phyloP scores from a whole-genome alignment of 2,797 vertebrate species.

The Xiphorhynchus erythropygius region DNA sequence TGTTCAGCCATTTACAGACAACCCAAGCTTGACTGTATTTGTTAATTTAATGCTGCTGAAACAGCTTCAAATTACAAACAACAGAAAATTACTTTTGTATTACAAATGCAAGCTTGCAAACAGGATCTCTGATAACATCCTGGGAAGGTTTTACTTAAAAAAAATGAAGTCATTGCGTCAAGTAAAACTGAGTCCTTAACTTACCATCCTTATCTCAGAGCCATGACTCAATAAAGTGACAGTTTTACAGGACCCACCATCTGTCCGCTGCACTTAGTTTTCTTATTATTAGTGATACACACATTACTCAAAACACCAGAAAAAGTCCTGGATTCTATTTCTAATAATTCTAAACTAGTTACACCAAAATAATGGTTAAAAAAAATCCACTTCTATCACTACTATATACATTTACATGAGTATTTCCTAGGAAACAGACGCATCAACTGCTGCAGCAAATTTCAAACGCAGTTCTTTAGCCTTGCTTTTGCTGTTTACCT shows the following conservation, averaged over 20 bases:
- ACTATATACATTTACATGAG: neutral
- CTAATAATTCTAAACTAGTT: neutral
- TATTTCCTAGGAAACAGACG: neutral
- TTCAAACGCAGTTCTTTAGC: neutral
- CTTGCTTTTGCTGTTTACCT: slow-evolving; percentile 80
- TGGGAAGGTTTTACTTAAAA: neutral
- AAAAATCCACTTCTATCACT: neutral
- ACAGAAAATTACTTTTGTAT: neutral
- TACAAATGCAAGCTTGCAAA: neutral
- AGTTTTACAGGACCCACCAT: neutral
- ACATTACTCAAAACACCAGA: neutral
- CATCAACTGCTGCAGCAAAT: neutral
- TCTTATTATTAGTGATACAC: neutral
- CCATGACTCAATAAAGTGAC: neutral
- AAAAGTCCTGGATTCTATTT: neutral
- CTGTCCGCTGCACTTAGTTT: neutral
- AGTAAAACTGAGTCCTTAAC: neutral
- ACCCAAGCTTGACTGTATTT: neutral
- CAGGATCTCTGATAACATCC: neutral
- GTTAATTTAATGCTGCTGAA: neutral
- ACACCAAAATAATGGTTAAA: neutral
- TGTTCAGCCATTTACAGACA: neutral
- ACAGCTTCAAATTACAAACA: neutral
- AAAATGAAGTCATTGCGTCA: neutral
- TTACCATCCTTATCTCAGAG: neutral